These are phyloP conservation scores for Coelinius sp. DNA, from an alignment of 2,888 invertebrate genomes.

Conservation along the genomic window DNA sequence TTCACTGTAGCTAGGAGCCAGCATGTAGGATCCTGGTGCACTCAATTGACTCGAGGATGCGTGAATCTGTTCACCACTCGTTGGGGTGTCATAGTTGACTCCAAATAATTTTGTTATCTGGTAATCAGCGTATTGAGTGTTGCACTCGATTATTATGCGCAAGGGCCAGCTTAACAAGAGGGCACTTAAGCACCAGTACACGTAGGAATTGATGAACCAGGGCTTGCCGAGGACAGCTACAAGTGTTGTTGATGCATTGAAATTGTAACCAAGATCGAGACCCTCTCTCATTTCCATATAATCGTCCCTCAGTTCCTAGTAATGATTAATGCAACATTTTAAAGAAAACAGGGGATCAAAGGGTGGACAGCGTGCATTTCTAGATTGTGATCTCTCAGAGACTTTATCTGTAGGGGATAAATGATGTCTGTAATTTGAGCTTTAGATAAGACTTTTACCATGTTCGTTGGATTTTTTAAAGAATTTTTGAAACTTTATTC, in stretches of 20 bases:
- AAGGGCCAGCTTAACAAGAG: slow-evolving; percentile 87
- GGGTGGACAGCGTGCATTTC: background rate
- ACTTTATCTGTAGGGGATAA: background rate
- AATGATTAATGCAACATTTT: background rate
- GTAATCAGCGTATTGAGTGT: slow-evolving; percentile 86
- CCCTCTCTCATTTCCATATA: slow-evolving; percentile 90
- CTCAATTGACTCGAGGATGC: slow-evolving; percentile 68
- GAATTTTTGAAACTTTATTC: too few species aligned
- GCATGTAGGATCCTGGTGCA: slow-evolving; percentile 73
- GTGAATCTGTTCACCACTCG: slow-evolving; percentile 72
- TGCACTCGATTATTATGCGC: slow-evolving; percentile 83
- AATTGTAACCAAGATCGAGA: slow-evolving; percentile 76
- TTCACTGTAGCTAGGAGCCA: slow-evolving; percentile 68
- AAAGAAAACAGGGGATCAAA: background rate
- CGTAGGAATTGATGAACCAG: slow-evolving; percentile 79
- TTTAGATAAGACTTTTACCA: too few species aligned
- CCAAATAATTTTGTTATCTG: slow-evolving; percentile 86
- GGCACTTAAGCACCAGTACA: slow-evolving; percentile 84
- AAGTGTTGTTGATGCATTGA: slow-evolving; percentile 61
- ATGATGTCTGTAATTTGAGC: too few species aligned
- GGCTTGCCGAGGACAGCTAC: slow-evolving; percentile 71
- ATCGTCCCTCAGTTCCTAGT: slow-evolving; percentile 81
- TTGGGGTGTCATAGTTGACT: slow-evolving; percentile 78
- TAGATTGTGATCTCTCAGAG: background rate
- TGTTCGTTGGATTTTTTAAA: too few species aligned